Base-by-base conservation (phyloP, 2,113 vertebrate species). In the Pleuronectes platessa region DNA sequence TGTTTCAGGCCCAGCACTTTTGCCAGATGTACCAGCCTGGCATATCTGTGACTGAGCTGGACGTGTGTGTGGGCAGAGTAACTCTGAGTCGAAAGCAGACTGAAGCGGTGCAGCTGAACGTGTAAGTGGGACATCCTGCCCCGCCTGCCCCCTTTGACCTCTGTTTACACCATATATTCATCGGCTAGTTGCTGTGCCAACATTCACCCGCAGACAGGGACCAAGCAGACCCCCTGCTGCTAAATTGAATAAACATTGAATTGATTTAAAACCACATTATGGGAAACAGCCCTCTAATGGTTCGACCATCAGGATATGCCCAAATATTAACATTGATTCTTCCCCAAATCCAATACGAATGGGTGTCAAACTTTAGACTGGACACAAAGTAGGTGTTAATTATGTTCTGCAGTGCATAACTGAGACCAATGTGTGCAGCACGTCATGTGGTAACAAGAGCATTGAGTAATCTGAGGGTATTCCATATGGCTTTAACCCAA, bases 21-120 rank as follows among this genome's bases (percentile, higher is more conserved):
- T 98, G 97, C 92, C 95, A 96, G 14, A 95, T 97, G 88, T 96
- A 98, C 79, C 98, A 98, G 91, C 98, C 98, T 0, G 94, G 94
- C 69, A 94, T 99, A 89, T 74, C 82, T 1, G 89, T 97, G 80
- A 86, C 84, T 3, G 98, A 99, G 53, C 81, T 95, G 79, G 95
- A 96, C 83, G 95, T 94, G 3, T 89, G 92, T 1, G 96, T 99
- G 0, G 98, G 98, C 79, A 93, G 98, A 86, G 94, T 92, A 0
- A 90, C 61, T 40, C 92, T 99, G 21, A 20, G 53, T 5, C 94
- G 92, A 76, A 97, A 96, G 76, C 96, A 95, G 86, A 94, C 66
- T 1, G 93, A 95, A 60, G 72, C 91, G 1, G 93, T 97, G 74
- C 87, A 92, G 68, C 26, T 96, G 15, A 92, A 87, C 45, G 89